Evolutionary conservation across 1,140 invertebrate species (phyloP).

Genomic region (Eriosoma lanigerum): DNA sequence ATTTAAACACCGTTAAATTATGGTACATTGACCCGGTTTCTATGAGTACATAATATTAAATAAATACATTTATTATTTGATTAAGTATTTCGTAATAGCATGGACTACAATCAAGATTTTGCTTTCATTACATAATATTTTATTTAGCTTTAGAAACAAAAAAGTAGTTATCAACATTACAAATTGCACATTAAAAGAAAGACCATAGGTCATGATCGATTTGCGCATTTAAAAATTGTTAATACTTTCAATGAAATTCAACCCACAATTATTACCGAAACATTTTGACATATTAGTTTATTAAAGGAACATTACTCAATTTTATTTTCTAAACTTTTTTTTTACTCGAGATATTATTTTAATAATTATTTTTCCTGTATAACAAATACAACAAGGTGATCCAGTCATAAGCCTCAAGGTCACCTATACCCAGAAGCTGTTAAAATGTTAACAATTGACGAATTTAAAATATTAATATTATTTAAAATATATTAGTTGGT

Average conservation of each 20-base stretch:
- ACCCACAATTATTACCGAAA: background rate
- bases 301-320: background rate
- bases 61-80: background rate
- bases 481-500: background rate
- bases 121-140: too few species aligned
- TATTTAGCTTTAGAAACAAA: background rate
- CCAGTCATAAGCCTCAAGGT: slow-evolving; percentile 32
- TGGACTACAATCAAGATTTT: too few species aligned
- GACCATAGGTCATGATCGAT: slow-evolving; percentile 25
- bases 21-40: background rate
- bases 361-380: background rate
- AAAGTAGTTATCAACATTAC: background rate
- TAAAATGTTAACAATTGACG: background rate
- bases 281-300: background rate
- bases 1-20: background rate
- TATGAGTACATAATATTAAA: background rate
- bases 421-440: background rate
- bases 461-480: background rate
- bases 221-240: slow-evolving; percentile 32
- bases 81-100: too few species aligned
- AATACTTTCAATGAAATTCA: background rate
- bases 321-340: background rate
- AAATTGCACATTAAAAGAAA: background rate
- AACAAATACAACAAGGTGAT: slow-evolving; percentile 31
- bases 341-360: background rate